Evolutionary conservation across 2,797 vertebrate genomes (phyloP), one percentile per base, ranked within the genome.

Genomic region (Echeneis naucrates): DNA sequence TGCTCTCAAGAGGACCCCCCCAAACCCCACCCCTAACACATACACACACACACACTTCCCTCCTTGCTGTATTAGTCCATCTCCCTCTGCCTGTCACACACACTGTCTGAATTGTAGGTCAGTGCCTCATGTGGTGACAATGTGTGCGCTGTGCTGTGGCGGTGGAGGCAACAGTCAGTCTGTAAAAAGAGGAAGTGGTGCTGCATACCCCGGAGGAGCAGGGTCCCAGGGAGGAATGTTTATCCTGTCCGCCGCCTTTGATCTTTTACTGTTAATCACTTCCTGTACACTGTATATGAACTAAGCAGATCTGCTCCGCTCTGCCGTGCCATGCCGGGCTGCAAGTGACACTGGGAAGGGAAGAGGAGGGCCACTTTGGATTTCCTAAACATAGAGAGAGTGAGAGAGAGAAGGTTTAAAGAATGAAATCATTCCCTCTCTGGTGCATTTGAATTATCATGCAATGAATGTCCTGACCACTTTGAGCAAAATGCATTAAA

Each of bases 191-290:
- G 94, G 94, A 95, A 95, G 94, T 94, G 90, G 93, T 87, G 83
- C 81, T 86, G 88, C 80, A 83, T 91, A 89, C 92, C 95, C 94
- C 56, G 85, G 82, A 93, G 95, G 92, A 88, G 78, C 77, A 88
- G 86, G 76, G 87, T 90, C 93, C 92, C 79, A 63, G 92, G 89
- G 92, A 93, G 91, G 93, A 95, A 94, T 94, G 95, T 94, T 95
- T 95, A 95, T 94, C 94, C 93, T 93, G 92, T 94, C 93, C 92
- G 75, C 37, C n/a, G 80, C 89, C 91, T 96, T 96, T 95, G 92
- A 96, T 95, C 93, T 95, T 89, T 87, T 88, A 90, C 93, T 93
- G 91, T 94, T 96, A 95, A 96, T 95, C 90, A 94, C 94, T 95
- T 96, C 95, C 95, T 95, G 94, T 90, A 92, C 87, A 91, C 94